Base-by-base conservation (phyloP, 2,888 invertebrate species). In the Bembecia ichneumoniformis region DNA sequence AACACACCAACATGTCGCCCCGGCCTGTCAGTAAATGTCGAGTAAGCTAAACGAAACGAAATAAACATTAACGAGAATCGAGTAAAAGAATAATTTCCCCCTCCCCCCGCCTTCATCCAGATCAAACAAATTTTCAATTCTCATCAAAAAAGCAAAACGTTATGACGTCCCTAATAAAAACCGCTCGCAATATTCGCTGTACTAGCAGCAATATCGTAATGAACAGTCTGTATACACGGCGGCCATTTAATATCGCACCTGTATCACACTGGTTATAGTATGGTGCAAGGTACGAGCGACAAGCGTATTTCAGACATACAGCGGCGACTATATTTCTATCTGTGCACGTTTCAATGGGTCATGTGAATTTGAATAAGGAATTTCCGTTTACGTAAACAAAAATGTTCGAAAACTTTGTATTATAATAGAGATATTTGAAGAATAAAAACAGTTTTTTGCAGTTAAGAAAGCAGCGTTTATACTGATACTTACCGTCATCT, bases 181-280 rank as follows among this genome's bases (percentile, higher is more conserved):
- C 74, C 66, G 71, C 67, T 67, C 67, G 77, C 80, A 76, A 80
- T 84, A 81, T 77, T 70, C 77, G 70, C 75, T 74, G 77, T 76
- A 71, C 74, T 74, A 74, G 75, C 75, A 72, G 80, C 83, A 84
- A 86, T 84, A 84, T 80, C 83, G 82, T 86, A 86, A 86, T 84
- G 86, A 86, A 86, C 84, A 82, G 66, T 77, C 79, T 82, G 81
- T 82, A 82, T 80, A 81, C 80, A 81, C 75, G 79, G 74, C 66
- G 73, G 77, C 82, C 82, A 82, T 86, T 86, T 84, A 84, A 86
- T 84, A 82, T 86, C 83, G 77, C 86, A 86, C 86, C 86, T 84
- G 86, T 82, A 86, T 83, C 84, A 74, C 64, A 62, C 77, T 76
- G 75, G 77, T 73, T 69, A 3, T 14, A 11, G 10, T 15, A 60